These are phyloP conservation scores for Drosophila paracracens DNA, from an alignment of 2,888 invertebrate species.

Conservation along the genomic window DNA sequence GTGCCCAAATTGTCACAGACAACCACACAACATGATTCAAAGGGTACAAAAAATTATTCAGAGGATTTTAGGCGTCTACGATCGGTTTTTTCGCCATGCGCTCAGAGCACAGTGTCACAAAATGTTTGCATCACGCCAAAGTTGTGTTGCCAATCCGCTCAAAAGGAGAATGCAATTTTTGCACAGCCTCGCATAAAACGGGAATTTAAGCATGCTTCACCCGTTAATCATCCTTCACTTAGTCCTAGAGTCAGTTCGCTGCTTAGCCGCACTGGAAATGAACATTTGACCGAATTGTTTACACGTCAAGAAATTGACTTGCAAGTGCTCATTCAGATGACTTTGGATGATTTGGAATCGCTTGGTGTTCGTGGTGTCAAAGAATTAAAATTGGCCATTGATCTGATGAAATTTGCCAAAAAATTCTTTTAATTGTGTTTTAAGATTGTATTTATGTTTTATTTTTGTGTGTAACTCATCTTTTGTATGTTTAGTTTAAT, in stretches of 20 bases:
- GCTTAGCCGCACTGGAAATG: constrained; percentile 63
- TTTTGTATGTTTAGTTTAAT: constrained; percentile 9
- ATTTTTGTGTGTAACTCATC: background rate
- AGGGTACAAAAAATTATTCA: constrained; percentile 32
- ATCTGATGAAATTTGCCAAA: constrained; percentile 63
- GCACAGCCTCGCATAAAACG: background rate
- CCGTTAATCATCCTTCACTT: constrained; percentile 58
- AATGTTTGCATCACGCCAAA: background rate
- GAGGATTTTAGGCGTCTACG: constrained; percentile 53
- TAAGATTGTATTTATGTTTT: constrained; percentile 5
- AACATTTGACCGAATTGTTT: constrained; percentile 69
- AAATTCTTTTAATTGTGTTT: constrained; percentile 41
- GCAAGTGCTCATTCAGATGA: constrained; percentile 64
- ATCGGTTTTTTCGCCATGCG: constrained; percentile 56
- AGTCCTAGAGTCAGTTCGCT: constrained; percentile 66
- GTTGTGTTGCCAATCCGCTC: background rate
- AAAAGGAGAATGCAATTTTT: background rate
- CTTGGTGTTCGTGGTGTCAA: constrained; percentile 69
- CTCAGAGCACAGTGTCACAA: constrained; percentile 27
- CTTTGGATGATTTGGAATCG: constrained; percentile 64
- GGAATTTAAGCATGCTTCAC: constrained; percentile 55
- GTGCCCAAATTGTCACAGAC: constrained; percentile 2
- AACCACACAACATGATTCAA: background rate
- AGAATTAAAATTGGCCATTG: constrained; percentile 61
- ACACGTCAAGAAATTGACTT: constrained; percentile 78